A percentile compares a stretch with the other conserved stretches of the same genome.
These are phyloP conservation scores for Saccostrea cuccullata DNA, from an alignment of 1,140 invertebrate species.

Conservation along the genomic window DNA sequence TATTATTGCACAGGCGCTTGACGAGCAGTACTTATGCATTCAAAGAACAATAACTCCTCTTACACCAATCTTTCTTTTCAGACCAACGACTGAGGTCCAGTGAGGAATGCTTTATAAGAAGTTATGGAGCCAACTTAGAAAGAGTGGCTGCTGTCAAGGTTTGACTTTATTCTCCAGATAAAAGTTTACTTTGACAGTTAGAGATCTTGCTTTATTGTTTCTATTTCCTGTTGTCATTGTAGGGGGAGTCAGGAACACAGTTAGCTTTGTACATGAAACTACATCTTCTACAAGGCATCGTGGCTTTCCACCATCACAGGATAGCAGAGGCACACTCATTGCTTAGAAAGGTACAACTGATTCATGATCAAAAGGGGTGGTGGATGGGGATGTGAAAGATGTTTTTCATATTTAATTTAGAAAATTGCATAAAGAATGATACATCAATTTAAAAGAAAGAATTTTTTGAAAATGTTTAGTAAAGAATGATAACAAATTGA, in stretches of 20 bases:
- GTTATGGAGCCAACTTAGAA: slow-evolving; percentile 86
- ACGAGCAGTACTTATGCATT: not conserved
- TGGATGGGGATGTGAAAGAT: too few relatives aligned
- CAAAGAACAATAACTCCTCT: not conserved
- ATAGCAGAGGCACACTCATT: slow-evolving; percentile 81
- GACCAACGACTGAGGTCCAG: slow-evolving; percentile 82
- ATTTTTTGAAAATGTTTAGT: not conserved
- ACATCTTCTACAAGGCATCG: slow-evolving; percentile 87
- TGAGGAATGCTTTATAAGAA: slow-evolving; percentile 83
- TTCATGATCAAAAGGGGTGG: not conserved
- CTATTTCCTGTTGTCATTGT: slow-evolving; percentile 51
- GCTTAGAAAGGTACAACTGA: slow-evolving; percentile 76
- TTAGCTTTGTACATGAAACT: slow-evolving; percentile 86
- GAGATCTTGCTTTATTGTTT: too few relatives aligned
- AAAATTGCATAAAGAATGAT: not conserved
- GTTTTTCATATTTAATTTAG: too few relatives aligned
- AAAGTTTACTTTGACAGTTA: not conserved
- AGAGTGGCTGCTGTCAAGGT: slow-evolving; percentile 85
- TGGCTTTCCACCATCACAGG: slow-evolving; percentile 86
- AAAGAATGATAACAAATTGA: not conserved
- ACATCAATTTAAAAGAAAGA: not conserved
- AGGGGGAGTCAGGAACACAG: slow-evolving; percentile 83
- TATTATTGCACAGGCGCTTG: too few relatives aligned
- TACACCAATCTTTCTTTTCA: slow-evolving; percentile 56
- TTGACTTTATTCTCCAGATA: not conserved